A percentile compares a stretch with the other conserved stretches of the same genome.
phyloP scores from a whole-genome alignment of 2,888 invertebrate species.

The Ecliptopera silaceata region DNA sequence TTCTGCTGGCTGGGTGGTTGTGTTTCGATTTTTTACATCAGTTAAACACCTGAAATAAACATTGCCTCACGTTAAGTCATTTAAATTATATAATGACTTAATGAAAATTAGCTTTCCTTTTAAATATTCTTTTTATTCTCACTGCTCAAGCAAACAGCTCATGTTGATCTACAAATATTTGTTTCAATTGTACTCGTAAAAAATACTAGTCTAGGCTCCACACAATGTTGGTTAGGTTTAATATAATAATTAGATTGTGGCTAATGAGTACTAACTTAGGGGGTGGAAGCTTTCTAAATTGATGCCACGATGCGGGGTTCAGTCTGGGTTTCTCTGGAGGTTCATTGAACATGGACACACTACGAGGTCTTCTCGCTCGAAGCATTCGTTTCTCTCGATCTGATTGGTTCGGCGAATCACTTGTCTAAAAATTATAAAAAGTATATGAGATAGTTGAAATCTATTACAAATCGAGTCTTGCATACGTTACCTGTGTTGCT shows the following conservation, averaged over 20 bases:
- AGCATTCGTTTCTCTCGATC: constrained; percentile 67
- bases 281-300: constrained; percentile 72
- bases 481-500: constrained; percentile 60
- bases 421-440: constrained; percentile 57
- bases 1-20: constrained; percentile 79
- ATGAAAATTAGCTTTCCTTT: no score
- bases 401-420: constrained; percentile 75
- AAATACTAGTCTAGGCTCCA: no score
- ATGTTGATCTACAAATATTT: no score
- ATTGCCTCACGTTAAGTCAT: no score
- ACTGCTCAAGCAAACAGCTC: no score
- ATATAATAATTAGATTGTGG: not conserved
- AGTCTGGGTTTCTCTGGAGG: constrained; percentile 66
- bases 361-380: constrained; percentile 68
- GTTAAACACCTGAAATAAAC: constrained; percentile 59
- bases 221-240: no score
- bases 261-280: constrained; percentile 59
- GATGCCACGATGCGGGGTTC: constrained; percentile 79
- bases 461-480: not conserved
- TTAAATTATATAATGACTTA: no score
- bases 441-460: not conserved
- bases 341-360: constrained; percentile 76
- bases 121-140: no score
- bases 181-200: no score
- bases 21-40: constrained; percentile 67